Evolutionary conservation across 2,888 invertebrate genomes (phyloP).

Genomic region (Eumacrocentrus americanus): DNA sequence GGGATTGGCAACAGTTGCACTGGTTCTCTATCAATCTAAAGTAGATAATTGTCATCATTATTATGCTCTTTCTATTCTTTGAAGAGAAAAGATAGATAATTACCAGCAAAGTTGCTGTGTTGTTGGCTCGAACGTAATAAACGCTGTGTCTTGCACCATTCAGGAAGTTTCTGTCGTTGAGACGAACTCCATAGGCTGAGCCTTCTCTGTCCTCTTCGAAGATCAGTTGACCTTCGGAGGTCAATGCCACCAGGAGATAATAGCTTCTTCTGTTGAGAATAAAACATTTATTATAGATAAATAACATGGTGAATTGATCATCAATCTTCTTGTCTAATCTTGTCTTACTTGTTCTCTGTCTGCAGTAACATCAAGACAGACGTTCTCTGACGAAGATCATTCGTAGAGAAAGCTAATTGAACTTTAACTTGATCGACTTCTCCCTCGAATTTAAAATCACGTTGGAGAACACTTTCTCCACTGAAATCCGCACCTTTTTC

Average conservation of each 20-base stretch:
- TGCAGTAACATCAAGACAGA: conserved; percentile 80
- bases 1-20: conserved; percentile 74
- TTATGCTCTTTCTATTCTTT: no score
- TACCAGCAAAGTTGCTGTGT: conserved; percentile 70
- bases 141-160: conserved; percentile 84
- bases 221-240: conserved; percentile 81
- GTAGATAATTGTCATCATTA: no score
- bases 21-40: conserved; percentile 77
- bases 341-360: conserved; percentile 78
- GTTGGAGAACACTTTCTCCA: conserved; percentile 81
- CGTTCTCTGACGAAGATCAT: conserved; percentile 78
- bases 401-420: conserved; percentile 85
- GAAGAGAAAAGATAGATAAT: conserved; percentile 25
- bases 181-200: conserved; percentile 73
- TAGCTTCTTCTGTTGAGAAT: conserved; percentile 73
- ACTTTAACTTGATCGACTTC: conserved; percentile 79
- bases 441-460: conserved; percentile 76
- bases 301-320: no score
- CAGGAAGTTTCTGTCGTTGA: conserved; percentile 79
- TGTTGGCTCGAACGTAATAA: conserved; percentile 70
- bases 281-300: no score
- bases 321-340: no score
- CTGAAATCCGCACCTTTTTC: conserved; percentile 91
- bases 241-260: conserved; percentile 81
- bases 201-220: conserved; percentile 87